phyloP scores from a whole-genome alignment of 1,140 invertebrate genomes.

The Heliconius hermathena region DNA sequence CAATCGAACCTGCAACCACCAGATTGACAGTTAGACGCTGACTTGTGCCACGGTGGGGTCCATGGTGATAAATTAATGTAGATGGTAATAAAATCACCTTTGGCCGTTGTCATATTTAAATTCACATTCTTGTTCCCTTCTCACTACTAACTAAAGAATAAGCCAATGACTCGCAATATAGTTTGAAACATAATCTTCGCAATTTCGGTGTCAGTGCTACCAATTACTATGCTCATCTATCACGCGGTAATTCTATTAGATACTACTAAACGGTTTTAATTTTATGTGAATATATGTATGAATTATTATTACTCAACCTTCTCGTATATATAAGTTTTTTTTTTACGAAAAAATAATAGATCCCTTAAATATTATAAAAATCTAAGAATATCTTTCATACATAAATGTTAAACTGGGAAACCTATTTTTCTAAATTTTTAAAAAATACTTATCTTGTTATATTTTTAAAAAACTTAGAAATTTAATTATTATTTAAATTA shows the following conservation, averaged over 20 bases:
- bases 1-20: neutral
- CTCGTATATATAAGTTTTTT: neutral
- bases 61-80: too few species aligned
- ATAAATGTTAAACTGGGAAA: too few species aligned
- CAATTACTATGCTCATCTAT: slow-evolving; percentile 22
- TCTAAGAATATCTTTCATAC: too few species aligned
- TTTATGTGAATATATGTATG: neutral
- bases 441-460: too few species aligned
- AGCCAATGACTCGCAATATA: slow-evolving; percentile 11
- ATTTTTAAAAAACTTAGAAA: too few species aligned
- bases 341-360: too few species aligned
- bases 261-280: neutral
- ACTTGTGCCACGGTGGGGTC: neutral
- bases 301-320: too few species aligned
- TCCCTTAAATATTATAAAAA: too few species aligned
- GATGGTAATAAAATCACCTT: too few species aligned
- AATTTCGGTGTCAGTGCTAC: neutral
- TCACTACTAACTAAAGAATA: neutral
- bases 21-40: neutral
- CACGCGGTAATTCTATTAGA: neutral
- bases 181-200: slow-evolving; percentile 16
- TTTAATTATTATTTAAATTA: too few species aligned
- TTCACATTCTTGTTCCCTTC: neutral
- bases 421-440: too few species aligned
- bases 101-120: neutral